A percentile compares a stretch with the other conserved stretches of the same genome.
These are phyloP conservation scores for Chaunax sp. DNA, from an alignment of 2,797 vertebrate species.

Conservation along the genomic window DNA sequence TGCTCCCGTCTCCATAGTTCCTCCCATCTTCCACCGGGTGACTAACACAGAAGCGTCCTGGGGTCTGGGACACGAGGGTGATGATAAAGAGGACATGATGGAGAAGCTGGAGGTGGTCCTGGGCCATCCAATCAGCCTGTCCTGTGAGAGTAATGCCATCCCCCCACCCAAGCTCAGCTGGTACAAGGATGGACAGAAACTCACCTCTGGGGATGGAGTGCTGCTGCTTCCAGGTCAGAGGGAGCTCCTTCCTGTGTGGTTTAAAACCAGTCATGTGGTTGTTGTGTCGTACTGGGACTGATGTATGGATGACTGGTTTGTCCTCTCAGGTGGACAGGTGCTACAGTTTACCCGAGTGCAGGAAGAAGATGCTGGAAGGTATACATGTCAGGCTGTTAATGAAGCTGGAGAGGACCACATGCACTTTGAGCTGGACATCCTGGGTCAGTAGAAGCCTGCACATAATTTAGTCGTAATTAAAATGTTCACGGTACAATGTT, in stretches of 20 bases:
- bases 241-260: conserved; percentile 11
- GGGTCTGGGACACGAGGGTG: conserved; percentile 74
- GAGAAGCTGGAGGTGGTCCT: conserved; percentile 87
- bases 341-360: conserved; percentile 86
- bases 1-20: conserved; percentile 79
- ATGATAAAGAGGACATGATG: conserved; percentile 78
- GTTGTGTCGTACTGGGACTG: background rate
- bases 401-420: conserved; percentile 89
- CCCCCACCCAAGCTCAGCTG: conserved; percentile 89
- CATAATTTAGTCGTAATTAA: conserved; percentile 15
- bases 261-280: background rate
- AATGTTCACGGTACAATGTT: background rate
- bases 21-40: conserved; percentile 90
- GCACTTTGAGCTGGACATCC: conserved; percentile 89
- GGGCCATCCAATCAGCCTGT: conserved; percentile 84
- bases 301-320: conserved; percentile 17
- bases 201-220: conserved; percentile 77
- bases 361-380: conserved; percentile 86
- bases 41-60: conserved; percentile 77
- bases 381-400: conserved; percentile 89
- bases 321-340: conserved; percentile 86
- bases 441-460: conserved; percentile 81
- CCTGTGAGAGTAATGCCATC: conserved; percentile 90
- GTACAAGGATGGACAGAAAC: conserved; percentile 87
- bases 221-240: conserved; percentile 87